Percentiles rank a stretch among this genome's conserved stretches.
Conservation (phyloP, 2,113 vertebrate genomes). For the human (Homo sapiens) region DNA sequence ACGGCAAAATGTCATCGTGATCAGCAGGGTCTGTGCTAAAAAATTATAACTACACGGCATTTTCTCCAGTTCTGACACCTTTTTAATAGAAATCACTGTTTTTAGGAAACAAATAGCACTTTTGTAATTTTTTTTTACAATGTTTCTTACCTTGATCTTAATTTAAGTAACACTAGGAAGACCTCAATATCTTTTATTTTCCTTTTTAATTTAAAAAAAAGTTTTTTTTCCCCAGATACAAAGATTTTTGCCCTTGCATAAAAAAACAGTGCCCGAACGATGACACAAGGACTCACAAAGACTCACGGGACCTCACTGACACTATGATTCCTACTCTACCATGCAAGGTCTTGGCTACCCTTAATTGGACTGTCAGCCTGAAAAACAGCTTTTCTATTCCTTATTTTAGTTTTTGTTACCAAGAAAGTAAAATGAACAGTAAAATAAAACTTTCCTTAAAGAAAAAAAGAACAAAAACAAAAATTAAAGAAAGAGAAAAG, state of each 20-base stretch:
- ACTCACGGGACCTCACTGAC: conserved; percentile 95
- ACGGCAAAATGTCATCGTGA: conserved; percentile 82
- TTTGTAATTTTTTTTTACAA: conserved; percentile 90
- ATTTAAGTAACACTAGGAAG: conserved; percentile 92
- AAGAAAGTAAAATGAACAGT: conserved; percentile 84
- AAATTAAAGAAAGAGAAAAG: conserved; percentile 78
- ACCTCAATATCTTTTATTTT: conserved; percentile 91
- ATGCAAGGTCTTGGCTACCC: conserved; percentile 89
- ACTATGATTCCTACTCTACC: conserved; percentile 90
- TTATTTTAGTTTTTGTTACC: conserved; percentile 89
- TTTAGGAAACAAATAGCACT: conserved; percentile 96
- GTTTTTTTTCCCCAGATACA: conserved; percentile 86
- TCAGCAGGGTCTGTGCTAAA: conserved; percentile 88
- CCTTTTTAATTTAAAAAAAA: conserved; percentile 89
- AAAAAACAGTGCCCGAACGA: conserved; percentile 93
- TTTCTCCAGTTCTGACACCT: conserved; percentile 95
- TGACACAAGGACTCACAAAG: conserved; percentile 94
- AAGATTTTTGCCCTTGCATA: conserved; percentile 91
- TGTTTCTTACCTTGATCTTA: conserved; percentile 92
- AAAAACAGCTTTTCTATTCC: conserved; percentile 88
- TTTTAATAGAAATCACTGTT: conserved; percentile 94
- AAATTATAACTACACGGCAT: conserved; percentile 91
- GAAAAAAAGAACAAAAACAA: conserved; percentile 47
- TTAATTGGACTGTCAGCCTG: conserved; percentile 87
- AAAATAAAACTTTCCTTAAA: conserved; percentile 83